Base-by-base conservation (phyloP, 2,113 vertebrate genomes). In the Lanius collurio region DNA sequence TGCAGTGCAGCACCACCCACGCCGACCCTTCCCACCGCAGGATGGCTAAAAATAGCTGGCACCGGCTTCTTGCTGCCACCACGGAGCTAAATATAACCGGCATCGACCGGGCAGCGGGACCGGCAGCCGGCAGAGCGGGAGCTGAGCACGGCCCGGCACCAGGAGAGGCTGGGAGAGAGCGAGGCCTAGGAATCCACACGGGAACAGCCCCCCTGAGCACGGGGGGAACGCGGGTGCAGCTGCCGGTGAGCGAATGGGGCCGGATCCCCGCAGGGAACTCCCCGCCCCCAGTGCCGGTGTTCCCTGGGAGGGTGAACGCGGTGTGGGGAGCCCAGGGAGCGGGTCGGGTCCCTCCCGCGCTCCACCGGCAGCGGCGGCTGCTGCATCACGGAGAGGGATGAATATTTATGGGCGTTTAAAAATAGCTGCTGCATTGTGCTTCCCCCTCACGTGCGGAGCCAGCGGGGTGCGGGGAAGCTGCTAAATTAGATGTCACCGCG, bases 361-460 rank as follows among this genome's bases (percentile, higher is more conserved):
- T 82, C 63, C 70, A 42, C 42, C 44, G 9, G 84, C 85, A 93
- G 78, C 49, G 16, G 67, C 69, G 96, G 80, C 82, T 52, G 87
- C 95, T n/a, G 95, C 88, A 96, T 94, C 93, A 90, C 81, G 6
- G 88, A 84, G 91, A 65, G 86, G 71, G 75, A 97, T 97, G 86
- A 95, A 97, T 96, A 97, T 97, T 95, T 71, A 97, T 97, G 96
- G 91, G 26, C 10, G 83, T 71, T 86, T 96, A 96, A 96, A 97
- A 97, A 96, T 95, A 97, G 96, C 97, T 78, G 88, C 59, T 78
- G 93, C 97, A 97, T 96, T 96, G 92, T 91, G 96, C 95, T 97
- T 96, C 96, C 96, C 95, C 94, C 95, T 97, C 96, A 96, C 96
- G 96, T 95, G 97, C 96, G 42, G 97, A 95, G 92, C 47, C 97